phyloP scores from a whole-genome alignment of 2,113 vertebrate genomes.

The Psittacus erithacus region DNA sequence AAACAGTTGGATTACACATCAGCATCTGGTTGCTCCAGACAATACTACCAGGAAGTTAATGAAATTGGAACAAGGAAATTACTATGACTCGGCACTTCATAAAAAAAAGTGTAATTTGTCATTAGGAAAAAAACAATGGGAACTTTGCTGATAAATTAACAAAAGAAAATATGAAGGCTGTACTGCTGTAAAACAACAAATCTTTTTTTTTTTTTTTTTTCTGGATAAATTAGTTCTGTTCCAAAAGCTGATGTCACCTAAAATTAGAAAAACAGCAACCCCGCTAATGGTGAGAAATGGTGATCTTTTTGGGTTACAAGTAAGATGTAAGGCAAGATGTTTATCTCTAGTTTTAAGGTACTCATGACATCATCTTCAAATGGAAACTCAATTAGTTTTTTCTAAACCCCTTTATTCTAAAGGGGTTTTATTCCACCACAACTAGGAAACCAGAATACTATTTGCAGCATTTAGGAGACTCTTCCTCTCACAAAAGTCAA shows the following conservation, averaged over 20 bases:
- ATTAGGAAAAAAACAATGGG: constrained; percentile 72
- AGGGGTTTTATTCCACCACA: neutral
- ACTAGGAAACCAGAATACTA: neutral
- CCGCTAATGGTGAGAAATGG: neutral
- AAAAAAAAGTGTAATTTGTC: constrained; percentile 72
- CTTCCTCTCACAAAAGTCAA: neutral
- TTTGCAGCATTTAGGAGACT: neutral
- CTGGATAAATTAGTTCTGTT: constrained; percentile 24
- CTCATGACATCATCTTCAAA: neutral
- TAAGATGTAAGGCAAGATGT: constrained; percentile 21
- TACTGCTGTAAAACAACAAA: constrained; percentile 33
- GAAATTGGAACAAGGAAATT: constrained; percentile 78
- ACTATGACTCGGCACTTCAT: constrained; percentile 73
- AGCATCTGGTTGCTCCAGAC: constrained; percentile 72
- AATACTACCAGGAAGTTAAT: constrained; percentile 79
- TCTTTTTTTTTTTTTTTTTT: neutral
- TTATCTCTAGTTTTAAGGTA: constrained; percentile 20
- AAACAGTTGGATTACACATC: constrained; percentile 78
- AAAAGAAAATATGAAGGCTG: constrained; percentile 54
- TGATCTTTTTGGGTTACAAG: constrained; percentile 8
- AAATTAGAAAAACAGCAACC: constrained; percentile 50
- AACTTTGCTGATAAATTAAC: constrained; percentile 65
- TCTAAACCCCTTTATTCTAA: neutral
- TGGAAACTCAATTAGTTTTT: neutral
- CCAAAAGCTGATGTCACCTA: constrained; percentile 48